These are phyloP conservation scores for Merops nubicus DNA, from an alignment of 2,113 vertebrate genomes.

Conservation along the genomic window DNA sequence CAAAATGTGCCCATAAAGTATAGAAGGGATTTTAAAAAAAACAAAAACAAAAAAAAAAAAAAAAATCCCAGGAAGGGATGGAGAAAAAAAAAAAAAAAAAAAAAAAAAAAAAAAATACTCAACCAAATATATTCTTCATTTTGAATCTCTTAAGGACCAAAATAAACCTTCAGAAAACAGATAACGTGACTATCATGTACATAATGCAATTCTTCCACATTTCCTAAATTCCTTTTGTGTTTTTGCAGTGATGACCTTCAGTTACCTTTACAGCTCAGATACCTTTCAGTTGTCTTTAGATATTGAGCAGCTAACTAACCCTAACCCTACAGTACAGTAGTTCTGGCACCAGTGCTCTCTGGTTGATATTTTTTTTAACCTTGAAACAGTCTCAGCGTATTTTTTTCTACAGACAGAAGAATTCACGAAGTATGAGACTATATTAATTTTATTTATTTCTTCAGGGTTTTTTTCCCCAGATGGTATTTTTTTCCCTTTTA, in stretches of 20 bases:
- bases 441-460: constrained; percentile 64
- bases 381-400: neutral
- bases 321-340: neutral
- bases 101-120: no score
- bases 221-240: neutral
- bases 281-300: neutral
- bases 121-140: neutral
- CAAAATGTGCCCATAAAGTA: neutral
- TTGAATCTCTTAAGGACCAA: neutral
- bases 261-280: neutral
- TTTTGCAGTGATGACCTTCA: neutral
- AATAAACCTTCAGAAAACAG: neutral
- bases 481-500: neutral
- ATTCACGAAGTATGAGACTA: neutral
- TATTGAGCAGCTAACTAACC: constrained; percentile 42
- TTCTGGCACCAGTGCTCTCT: neutral
- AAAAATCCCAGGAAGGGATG: no score
- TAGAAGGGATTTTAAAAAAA: accelerated
- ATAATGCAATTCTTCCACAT: neutral
- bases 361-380: constrained; percentile 27
- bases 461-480: neutral
- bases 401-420: neutral
- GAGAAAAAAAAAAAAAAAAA: no score
- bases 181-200: neutral
- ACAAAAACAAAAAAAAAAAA: no score